Evolutionary conservation across 2,113 vertebrate species (phyloP).

Genomic region (Odobenus rosmarus): DNA sequence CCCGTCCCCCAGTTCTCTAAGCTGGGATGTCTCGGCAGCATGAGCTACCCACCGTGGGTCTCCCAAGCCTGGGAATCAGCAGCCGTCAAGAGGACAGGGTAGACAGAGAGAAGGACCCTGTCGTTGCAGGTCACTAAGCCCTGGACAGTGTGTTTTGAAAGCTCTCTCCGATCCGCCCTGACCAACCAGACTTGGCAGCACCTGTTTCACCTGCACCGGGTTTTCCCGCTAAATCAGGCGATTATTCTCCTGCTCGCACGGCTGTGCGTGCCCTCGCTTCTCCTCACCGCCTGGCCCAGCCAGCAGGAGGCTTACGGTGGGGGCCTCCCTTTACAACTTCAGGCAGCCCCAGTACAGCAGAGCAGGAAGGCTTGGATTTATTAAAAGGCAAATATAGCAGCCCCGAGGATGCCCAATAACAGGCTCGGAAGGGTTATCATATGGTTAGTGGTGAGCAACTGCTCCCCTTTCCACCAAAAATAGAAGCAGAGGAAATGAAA

Average conservation of each 20-base stretch:
- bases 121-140: not conserved
- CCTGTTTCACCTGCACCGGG: not conserved
- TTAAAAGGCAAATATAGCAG: slow-evolving; percentile 49
- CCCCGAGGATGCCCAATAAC: not conserved
- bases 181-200: not conserved
- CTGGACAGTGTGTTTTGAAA: not conserved
- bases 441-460: not conserved
- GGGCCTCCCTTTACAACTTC: not conserved
- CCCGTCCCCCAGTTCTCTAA: not conserved
- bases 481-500: slow-evolving; percentile 43
- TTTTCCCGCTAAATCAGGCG: not conserved
- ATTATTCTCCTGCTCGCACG: not conserved
- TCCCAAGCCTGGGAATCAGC: not conserved
- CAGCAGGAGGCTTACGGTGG: not conserved
- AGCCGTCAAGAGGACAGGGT: not conserved
- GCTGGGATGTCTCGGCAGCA: not conserved
- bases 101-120: not conserved
- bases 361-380: slow-evolving; percentile 31
- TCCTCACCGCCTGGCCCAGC: not conserved
- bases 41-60: not conserved
- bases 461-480: slow-evolving; percentile 43
- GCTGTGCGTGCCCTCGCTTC: not conserved
- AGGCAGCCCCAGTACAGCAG: not conserved
- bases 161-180: not conserved
- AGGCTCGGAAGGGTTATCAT: not conserved